These are phyloP conservation scores for Chondrosia reniformis DNA, from an alignment of 37 sponge, comb jelly and placozoan genomes.

Conservation along the genomic window DNA sequence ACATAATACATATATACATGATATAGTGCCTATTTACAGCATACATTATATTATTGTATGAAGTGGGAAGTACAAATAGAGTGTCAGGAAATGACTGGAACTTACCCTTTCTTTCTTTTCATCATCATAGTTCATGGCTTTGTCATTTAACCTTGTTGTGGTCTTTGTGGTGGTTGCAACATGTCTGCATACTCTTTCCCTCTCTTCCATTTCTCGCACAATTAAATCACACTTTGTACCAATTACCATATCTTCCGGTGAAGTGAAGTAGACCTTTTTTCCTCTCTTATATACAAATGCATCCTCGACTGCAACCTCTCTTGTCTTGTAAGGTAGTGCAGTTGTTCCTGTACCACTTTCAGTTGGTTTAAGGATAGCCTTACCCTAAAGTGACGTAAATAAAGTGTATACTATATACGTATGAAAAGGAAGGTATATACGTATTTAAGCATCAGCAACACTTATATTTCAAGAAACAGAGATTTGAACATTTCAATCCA, in stretches of 20 bases:
- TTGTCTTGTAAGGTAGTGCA: conserved; percentile 6
- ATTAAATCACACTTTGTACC: conserved; percentile 7
- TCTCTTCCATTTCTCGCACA: conserved; percentile 3
- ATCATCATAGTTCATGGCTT: neutral
- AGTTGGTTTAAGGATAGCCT: neutral
- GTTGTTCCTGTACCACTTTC: neutral
- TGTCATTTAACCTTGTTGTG: conserved; percentile 14
- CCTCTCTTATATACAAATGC: conserved; percentile 7
- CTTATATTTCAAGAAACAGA: too few relatives aligned
- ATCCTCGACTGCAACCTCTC: neutral
- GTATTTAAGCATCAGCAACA: too few relatives aligned
- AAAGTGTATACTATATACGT: neutral
- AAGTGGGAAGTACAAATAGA: neutral
- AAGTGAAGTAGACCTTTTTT: conserved; percentile 13
- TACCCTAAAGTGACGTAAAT: neutral
- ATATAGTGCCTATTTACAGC: neutral
- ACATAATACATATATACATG: conserved; percentile 1
- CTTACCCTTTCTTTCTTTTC: conserved; percentile 10
- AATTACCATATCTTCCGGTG: conserved; percentile 15
- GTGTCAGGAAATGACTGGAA: neutral
- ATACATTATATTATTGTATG: neutral
- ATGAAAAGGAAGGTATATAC: too few relatives aligned
- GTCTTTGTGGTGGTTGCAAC: conserved; percentile 12
- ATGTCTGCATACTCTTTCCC: conserved; percentile 7
- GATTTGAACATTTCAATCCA: too few relatives aligned